Conservation (phyloP, 2,113 vertebrate genomes). For the Anarhynchus alexandrinus region DNA sequence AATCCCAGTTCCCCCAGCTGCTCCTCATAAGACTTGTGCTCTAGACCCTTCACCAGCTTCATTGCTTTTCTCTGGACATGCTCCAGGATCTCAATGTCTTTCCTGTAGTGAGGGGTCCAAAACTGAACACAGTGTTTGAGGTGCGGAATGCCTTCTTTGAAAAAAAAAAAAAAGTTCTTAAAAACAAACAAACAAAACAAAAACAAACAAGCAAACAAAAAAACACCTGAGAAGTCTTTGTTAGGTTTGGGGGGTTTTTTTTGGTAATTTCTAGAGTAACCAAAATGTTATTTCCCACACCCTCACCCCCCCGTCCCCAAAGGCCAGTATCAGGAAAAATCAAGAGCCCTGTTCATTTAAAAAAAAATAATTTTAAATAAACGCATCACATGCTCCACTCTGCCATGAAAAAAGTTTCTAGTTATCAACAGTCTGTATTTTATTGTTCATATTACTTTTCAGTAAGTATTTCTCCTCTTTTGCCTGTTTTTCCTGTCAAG, state of each 20-base stretch:
- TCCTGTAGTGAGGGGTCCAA: background rate
- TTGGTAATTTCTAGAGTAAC: background rate
- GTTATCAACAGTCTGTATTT: background rate
- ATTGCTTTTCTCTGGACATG: too few species aligned
- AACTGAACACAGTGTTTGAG: background rate
- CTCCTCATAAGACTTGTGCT: background rate
- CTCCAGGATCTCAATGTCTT: too few species aligned
- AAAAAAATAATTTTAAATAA: background rate
- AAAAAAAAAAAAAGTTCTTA: too few species aligned
- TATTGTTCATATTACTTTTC: background rate
- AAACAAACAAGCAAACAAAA: background rate
- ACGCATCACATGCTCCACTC: background rate
- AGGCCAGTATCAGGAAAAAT: background rate
- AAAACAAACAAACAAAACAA: too few species aligned
- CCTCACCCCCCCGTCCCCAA: fast-evolving
- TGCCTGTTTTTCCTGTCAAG: background rate
- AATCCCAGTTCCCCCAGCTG: background rate
- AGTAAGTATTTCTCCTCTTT: background rate
- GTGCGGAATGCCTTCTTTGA: background rate
- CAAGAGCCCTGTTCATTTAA: background rate
- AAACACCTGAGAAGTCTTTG: background rate
- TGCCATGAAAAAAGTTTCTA: background rate
- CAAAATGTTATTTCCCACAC: background rate
- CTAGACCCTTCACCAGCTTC: background rate
- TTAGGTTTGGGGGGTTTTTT: background rate